Evolutionary conservation across 2,797 vertebrate species (phyloP).

Genomic region (Pseudomugil gertrudae): DNA sequence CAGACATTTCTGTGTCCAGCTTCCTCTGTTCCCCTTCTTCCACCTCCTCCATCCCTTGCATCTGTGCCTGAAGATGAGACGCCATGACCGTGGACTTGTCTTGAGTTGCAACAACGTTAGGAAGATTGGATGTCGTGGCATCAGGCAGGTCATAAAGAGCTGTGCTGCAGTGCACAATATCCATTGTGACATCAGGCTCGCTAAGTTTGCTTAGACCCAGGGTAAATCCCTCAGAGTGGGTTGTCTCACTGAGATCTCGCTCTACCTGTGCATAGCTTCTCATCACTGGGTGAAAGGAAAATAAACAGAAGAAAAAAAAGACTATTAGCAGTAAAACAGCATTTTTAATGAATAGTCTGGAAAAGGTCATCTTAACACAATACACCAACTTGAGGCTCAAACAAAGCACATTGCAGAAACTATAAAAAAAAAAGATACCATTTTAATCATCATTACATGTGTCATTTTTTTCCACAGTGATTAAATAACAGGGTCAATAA

Average conservation of each 20-base stretch:
- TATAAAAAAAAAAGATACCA: neutral
- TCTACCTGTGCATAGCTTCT: neutral
- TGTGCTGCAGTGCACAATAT: constrained; percentile 70
- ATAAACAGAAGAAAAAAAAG: neutral
- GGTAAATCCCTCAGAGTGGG: constrained; percentile 68
- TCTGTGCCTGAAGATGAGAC: constrained; percentile 50
- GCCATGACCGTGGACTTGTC: constrained; percentile 56
- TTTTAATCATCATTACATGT: neutral
- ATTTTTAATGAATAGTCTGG: neutral
- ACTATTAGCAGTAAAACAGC: neutral
- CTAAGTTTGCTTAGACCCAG: constrained; percentile 65
- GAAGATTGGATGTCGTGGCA: constrained; percentile 23
- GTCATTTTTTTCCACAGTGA: neutral
- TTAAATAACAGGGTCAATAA: neutral
- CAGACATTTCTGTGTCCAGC: neutral
- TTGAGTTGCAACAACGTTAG: constrained; percentile 48
- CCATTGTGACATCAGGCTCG: constrained; percentile 64
- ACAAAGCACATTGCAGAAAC: neutral
- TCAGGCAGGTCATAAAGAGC: constrained; percentile 67
- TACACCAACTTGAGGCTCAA: neutral
- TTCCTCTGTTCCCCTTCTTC: constrained; percentile 4
- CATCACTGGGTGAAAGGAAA: constrained; percentile 21
- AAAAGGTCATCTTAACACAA: neutral
- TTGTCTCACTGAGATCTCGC: constrained; percentile 24
- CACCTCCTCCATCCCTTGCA: constrained; percentile 1